phyloP scores from a whole-genome alignment of 2,888 invertebrate genomes.

The Alloscopus bannaensis region DNA sequence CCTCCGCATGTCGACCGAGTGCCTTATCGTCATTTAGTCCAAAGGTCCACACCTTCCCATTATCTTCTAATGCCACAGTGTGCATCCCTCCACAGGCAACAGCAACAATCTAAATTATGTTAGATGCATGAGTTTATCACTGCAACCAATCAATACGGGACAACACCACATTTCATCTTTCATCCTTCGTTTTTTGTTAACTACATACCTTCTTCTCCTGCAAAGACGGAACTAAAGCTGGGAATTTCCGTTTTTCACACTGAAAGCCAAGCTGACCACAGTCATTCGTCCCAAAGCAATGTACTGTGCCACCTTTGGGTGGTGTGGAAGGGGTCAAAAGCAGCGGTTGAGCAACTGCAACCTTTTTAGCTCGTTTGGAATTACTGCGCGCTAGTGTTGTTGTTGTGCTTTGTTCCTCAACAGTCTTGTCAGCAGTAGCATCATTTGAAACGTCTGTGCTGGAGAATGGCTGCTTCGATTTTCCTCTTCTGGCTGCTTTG shows the following conservation, averaged over 20 bases:
- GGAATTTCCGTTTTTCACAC: slow-evolving; percentile 48
- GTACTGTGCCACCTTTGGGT: slow-evolving; percentile 15
- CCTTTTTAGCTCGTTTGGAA: not conserved
- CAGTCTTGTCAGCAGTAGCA: not conserved
- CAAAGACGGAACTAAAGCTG: slow-evolving; percentile 38
- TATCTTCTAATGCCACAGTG: slow-evolving; percentile 86
- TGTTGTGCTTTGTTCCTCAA: not conserved
- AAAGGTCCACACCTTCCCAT: slow-evolving; percentile 90
- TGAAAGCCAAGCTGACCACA: slow-evolving; percentile 57
- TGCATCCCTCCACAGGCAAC: slow-evolving; percentile 97
- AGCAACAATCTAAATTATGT: slow-evolving; percentile 79
- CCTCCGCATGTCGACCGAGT: slow-evolving; percentile 87
- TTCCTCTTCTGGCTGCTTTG: slow-evolving; percentile 5
- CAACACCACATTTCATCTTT: not conserved
- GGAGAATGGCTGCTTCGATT: slow-evolving; percentile 19
- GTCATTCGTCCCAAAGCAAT: slow-evolving; percentile 53
- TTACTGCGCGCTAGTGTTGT: not conserved
- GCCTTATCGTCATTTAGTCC: slow-evolving; percentile 99
- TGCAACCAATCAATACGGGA: not conserved
- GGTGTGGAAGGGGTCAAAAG: too few species aligned
- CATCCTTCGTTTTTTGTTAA: not conserved
- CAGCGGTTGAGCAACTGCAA: not conserved
- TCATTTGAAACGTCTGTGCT: not conserved
- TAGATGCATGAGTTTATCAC: not conserved
- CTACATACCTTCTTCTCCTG: slow-evolving; percentile 42